Base-by-base conservation (phyloP, 2,888 invertebrate genomes). In the Hirtodrosophila duncani region DNA sequence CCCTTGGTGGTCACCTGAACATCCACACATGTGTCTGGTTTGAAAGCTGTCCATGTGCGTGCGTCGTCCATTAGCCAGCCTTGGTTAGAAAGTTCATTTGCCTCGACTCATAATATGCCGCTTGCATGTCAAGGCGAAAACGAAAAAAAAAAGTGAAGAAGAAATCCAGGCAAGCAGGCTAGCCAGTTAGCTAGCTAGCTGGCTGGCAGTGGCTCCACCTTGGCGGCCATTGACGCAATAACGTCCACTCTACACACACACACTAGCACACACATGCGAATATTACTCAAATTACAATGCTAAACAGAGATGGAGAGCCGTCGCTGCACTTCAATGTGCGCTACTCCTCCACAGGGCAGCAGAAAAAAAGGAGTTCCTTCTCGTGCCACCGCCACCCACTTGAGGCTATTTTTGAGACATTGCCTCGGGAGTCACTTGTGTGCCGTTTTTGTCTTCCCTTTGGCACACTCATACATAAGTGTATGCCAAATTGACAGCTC, bases 51-150 rank as follows among this genome's bases (percentile, higher is more conserved):
- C 18, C 11, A 3, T 24, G 18, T n/a, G 21, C 50, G 50, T 66
- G 56, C 43, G 48, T 39, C 56, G 61, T 46, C 63, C 68, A 74
- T 75, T 78, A 70, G 75, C 75, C 69, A 70, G 75, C 75, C 69
- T 72, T 74, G 69, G n/a, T n/a, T 75, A 66, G 71, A 77, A 69
- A 80, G 80, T 81, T 80, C 77, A 80, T 81, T 80, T 81, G 80
- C 80, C 80, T 52, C 67, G 71, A 58, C 79, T 74, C 77, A 77
- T 77, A 74, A 74, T 79, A 74, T 74, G 65, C 65, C 66, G 71
- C 65, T 81, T 68, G 77, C 77, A 67, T 79, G 81, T 67, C 61
- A 57, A 46, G 67, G 46, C 18, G 11, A 8, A 26, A 9, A 10
- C 26, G 9, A 26, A 10, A 9, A 26, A 9, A 5, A 10, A 7